These are phyloP conservation scores for Marcusenius ussheri DNA, from an alignment of 2,113 vertebrate species.

Conservation along the genomic window DNA sequence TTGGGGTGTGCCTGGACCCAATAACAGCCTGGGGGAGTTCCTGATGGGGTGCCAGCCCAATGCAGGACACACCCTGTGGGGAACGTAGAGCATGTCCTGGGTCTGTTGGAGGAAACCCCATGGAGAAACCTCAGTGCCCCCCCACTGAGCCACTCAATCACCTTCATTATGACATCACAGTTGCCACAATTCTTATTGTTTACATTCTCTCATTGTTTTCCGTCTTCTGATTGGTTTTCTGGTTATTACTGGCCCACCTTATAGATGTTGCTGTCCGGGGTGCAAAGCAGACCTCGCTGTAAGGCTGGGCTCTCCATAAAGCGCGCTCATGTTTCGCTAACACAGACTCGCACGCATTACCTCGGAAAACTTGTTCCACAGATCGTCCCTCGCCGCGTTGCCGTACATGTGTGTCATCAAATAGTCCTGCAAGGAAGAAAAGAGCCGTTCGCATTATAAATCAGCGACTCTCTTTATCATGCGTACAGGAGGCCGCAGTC, in stretches of 20 bases:
- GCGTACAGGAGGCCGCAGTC: neutral
- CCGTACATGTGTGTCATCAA: conserved; percentile 88
- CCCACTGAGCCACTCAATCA: neutral
- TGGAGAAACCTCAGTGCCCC: neutral
- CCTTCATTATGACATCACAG: neutral
- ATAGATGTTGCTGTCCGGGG: neutral
- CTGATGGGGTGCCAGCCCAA: neutral
- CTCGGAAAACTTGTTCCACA: conserved; percentile 86
- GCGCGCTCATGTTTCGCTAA: neutral
- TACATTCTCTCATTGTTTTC: neutral
- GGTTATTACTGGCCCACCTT: neutral
- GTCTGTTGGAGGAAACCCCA: neutral
- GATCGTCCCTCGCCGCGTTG: conserved; percentile 86
- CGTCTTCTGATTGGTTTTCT: neutral
- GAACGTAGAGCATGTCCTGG: neutral
- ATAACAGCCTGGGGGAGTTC: neutral
- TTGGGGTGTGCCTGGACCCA: neutral
- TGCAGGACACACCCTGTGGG: neutral
- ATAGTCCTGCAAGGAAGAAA: conserved; percentile 71
- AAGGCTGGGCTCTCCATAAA: neutral
- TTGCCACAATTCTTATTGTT: neutral
- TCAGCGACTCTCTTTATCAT: neutral
- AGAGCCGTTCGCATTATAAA: neutral
- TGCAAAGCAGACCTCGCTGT: neutral
- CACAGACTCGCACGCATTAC: conserved; percentile 52